phyloP scores from a whole-genome alignment of 2,888 invertebrate genomes.

The Crioceris asparagi region DNA sequence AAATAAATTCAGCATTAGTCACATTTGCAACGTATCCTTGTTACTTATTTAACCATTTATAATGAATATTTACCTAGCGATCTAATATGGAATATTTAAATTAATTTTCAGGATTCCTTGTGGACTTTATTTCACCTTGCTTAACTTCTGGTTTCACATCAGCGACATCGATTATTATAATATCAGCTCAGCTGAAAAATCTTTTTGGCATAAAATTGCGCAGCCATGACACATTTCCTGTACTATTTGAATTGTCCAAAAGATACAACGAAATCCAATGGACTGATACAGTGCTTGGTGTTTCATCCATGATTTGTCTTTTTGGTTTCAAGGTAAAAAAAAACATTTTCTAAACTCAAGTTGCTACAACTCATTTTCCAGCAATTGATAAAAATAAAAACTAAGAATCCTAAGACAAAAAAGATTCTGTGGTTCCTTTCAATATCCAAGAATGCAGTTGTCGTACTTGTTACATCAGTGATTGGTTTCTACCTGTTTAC shows the following conservation, averaged over 20 bases:
- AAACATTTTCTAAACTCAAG: too few species aligned
- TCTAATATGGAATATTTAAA: too few species aligned
- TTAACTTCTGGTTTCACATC: constrained; percentile 79
- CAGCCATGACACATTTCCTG: constrained; percentile 56
- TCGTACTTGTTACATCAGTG: constrained; percentile 54
- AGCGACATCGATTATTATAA: constrained; percentile 70
- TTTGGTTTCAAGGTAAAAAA: constrained; percentile 54
- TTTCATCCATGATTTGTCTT: constrained; percentile 53
- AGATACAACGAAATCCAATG: constrained; percentile 43
- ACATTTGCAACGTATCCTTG: too few species aligned
- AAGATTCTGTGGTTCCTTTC: constrained; percentile 61
- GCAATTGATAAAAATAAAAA: constrained; percentile 49
- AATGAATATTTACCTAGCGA: too few species aligned
- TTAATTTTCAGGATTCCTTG: constrained; percentile 76
- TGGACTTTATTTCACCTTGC: constrained; percentile 74
- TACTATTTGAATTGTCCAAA: constrained; percentile 41
- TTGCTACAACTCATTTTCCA: too few species aligned
- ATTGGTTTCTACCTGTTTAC: constrained; percentile 20
- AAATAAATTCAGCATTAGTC: too few species aligned
- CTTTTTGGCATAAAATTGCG: constrained; percentile 59
- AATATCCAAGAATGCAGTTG: constrained; percentile 68
- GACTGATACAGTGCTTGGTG: constrained; percentile 56
- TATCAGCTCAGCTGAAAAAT: constrained; percentile 62
- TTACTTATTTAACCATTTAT: too few species aligned
- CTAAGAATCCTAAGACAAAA: constrained; percentile 37